Percentiles rank a stretch among this genome's conserved stretches.
phyloP scores from a whole-genome alignment of 2,888 invertebrate species.

The Cabera pusaria region DNA sequence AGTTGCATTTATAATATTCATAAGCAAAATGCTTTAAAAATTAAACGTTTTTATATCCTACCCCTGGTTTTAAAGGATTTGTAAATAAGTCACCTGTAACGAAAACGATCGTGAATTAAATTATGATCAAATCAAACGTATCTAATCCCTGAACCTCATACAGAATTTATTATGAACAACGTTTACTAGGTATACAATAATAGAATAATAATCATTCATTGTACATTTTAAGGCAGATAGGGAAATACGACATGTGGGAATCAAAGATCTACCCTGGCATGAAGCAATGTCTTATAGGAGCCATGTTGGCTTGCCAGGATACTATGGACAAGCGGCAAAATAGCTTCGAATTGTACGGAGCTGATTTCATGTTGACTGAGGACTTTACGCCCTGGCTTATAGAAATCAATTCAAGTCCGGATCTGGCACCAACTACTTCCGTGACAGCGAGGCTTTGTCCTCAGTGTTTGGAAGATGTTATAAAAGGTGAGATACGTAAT shows the following conservation, averaged over 20 bases:
- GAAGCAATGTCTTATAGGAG: constrained; percentile 89
- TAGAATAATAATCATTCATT: too few species aligned
- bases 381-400: constrained; percentile 95
- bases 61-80: too few species aligned
- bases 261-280: constrained; percentile 94
- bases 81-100: too few species aligned
- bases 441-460: constrained; percentile 94
- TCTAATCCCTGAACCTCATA: too few species aligned
- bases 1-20: too few species aligned
- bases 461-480: constrained; percentile 93
- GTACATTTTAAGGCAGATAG: constrained; percentile 84
- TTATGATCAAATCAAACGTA: too few species aligned
- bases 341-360: constrained; percentile 96
- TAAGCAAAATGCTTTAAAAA: too few species aligned
- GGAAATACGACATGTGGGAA: constrained; percentile 91
- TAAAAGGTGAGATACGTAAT: too few species aligned
- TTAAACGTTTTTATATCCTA: too few species aligned
- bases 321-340: constrained; percentile 91
- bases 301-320: constrained; percentile 94
- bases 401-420: constrained; percentile 97
- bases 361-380: constrained; percentile 96
- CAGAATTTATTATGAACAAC: too few species aligned
- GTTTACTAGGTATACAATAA: too few species aligned
- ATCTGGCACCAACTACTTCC: constrained; percentile 94
- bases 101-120: too few species aligned